Conservation (phyloP, 2,888 invertebrate genomes). For the Xestia c-nigrum region DNA sequence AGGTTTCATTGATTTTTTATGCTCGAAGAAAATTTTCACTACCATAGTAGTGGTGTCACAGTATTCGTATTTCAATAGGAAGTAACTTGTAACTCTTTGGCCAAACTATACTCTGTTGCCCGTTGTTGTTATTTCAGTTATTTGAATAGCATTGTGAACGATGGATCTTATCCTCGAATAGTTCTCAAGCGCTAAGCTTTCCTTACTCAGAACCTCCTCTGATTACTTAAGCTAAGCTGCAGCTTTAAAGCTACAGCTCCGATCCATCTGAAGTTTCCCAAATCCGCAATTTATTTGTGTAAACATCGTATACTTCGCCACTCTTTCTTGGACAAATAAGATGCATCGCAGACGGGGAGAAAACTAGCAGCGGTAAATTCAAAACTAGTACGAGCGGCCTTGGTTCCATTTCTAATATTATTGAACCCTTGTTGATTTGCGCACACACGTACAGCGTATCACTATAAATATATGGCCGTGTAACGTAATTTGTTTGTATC, state of each 20-base stretch:
- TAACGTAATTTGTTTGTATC: slow-evolving; percentile 50
- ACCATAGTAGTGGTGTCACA: too few relatives aligned
- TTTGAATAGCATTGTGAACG: neutral
- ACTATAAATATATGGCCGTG: slow-evolving; percentile 37
- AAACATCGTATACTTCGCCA: slow-evolving; percentile 15
- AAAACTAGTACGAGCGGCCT: slow-evolving; percentile 3
- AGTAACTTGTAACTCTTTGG: too few relatives aligned
- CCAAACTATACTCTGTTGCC: neutral
- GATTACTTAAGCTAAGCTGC: slow-evolving; percentile 48
- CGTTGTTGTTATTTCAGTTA: neutral
- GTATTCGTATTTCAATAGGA: neutral
- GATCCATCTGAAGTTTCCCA: slow-evolving; percentile 15
- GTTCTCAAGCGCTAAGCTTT: slow-evolving; percentile 30
- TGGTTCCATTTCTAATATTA: slow-evolving; percentile 39
- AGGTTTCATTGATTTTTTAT: neutral
- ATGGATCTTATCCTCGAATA: neutral
- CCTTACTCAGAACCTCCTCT: slow-evolving; percentile 11
- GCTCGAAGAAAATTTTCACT: neutral
- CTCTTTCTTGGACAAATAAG: slow-evolving; percentile 36
- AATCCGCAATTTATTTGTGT: slow-evolving; percentile 17
- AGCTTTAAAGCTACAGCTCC: slow-evolving; percentile 2
- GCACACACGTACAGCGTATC: slow-evolving; percentile 15
- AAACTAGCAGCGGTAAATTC: slow-evolving; percentile 9
- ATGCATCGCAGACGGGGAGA: slow-evolving; percentile 14
- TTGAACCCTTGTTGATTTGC: slow-evolving; percentile 39